Evolutionary conservation across 2,113 vertebrate genomes (phyloP), one percentile per base, ranked within the genome.

Genomic region (Chrysemys picta): DNA sequence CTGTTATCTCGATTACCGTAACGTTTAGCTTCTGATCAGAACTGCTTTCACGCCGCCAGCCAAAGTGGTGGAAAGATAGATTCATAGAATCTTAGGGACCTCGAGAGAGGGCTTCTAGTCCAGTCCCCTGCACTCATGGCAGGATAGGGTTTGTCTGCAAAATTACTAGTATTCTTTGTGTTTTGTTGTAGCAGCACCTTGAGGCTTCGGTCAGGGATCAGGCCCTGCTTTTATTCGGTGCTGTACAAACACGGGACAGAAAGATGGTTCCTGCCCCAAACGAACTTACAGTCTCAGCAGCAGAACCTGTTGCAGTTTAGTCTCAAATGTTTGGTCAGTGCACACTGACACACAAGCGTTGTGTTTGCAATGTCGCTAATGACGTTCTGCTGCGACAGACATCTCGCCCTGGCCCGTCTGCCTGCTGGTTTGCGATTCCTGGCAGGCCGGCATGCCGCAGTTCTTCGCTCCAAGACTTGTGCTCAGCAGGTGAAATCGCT

Each of bases 321-420:
- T n/a, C 54, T 10, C 75, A 27, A 5, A 24, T 80, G 10, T 25
- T 45, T 21, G 21, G 3, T 5, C 27, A 12, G n/a, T 17, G 47
- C 57, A 31, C 42, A 24, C 16, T 5, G 16, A 38, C 6, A 50
- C 65, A 31, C 25, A n/a, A n/a, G 31, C 6, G 3, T 45, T 29
- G 31, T 6, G 45, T 76, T 45, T 45, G 25, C 53, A 27, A 8
- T 3, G 29, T n/a, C 62, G 5, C 62, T 35, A 27, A n/a, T 4
- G 27, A 16, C 31, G 2, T 31, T 35, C 69, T 89, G 52, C 57
- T 82, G 49, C 79, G 56, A 8, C 0, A 0, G 16, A 25, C 14
- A 2, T 38, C 1, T 0, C 16, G 8, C 27, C 52, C 31, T 17
- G 57, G 49, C 27, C 6, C 3, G 17, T 53, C 22, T 24, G 57